Evolutionary conservation across 1,140 invertebrate genomes (phyloP).

Genomic region (Nasonia longicornis): DNA sequence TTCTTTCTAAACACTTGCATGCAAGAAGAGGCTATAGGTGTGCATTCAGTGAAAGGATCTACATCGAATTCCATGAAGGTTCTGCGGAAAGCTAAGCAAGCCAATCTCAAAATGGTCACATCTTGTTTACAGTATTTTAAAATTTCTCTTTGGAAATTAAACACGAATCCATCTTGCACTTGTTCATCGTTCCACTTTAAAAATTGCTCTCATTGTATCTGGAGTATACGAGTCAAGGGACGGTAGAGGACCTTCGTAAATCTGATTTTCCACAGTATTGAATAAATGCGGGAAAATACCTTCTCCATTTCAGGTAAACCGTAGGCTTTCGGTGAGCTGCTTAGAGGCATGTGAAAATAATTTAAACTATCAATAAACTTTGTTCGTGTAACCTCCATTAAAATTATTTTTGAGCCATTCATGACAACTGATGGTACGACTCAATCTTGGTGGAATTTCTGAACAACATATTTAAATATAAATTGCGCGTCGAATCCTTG

Average conservation of each 20-base stretch:
- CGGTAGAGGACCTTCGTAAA: neutral
- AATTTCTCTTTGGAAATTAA: slow-evolving; percentile 7
- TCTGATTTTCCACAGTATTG: neutral
- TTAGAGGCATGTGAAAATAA: slow-evolving; percentile 6
- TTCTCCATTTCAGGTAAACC: neutral
- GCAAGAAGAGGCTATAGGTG: neutral
- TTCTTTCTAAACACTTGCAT: too few species aligned
- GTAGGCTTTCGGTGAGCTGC: neutral
- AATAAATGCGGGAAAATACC: neutral
- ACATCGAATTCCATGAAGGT: neutral
- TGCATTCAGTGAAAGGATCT: neutral
- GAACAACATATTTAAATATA: neutral
- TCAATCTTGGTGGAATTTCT: neutral
- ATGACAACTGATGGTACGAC: neutral
- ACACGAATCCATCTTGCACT: neutral
- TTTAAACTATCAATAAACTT: neutral
- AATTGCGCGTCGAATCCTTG: neutral
- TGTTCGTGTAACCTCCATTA: too few species aligned
- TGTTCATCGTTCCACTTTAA: neutral
- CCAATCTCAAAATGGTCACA: neutral
- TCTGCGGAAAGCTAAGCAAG: neutral
- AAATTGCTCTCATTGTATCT: neutral
- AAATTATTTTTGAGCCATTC: slow-evolving; percentile 16
- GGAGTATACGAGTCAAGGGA: neutral
- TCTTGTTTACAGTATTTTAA: neutral